Evolutionary conservation across 2,888 invertebrate genomes (phyloP).

Genomic region (Pristionchus maxplancki): DNA sequence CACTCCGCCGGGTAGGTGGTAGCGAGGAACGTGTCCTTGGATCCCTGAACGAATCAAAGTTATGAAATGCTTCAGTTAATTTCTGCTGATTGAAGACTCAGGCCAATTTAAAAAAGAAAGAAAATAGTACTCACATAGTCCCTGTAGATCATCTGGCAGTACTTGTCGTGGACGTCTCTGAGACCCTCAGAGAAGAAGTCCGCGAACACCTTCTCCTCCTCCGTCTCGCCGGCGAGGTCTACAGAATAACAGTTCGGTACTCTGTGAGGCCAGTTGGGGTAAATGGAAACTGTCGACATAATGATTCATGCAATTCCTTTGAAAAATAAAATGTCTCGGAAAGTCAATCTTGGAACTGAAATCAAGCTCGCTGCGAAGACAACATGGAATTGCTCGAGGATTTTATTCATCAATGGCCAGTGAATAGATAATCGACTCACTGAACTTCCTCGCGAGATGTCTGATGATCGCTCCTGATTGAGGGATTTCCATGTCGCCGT

Average conservation of each 20-base stretch:
- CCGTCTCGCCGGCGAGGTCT: constrained; percentile 65
- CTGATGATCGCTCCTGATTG: constrained; percentile 70
- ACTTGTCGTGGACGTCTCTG: constrained; percentile 65
- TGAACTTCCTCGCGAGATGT: constrained; percentile 65
- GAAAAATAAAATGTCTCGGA: neutral
- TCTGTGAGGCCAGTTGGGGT: neutral
- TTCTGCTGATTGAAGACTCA: no score
- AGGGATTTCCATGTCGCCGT: constrained; percentile 63
- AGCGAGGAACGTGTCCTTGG: constrained; percentile 62
- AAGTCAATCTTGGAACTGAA: no score
- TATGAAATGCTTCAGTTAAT: constrained; percentile 27
- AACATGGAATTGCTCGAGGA: no score
- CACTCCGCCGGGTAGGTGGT: constrained; percentile 60
- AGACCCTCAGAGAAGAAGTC: constrained; percentile 68
- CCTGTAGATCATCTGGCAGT: constrained; percentile 64
- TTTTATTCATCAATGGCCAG: no score
- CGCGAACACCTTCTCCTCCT: constrained; percentile 61
- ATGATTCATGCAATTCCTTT: no score
- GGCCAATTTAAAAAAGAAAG: neutral
- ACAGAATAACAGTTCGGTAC: neutral
- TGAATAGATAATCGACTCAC: no score
- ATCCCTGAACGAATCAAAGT: constrained; percentile 49
- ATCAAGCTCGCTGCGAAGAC: no score
- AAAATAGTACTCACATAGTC: constrained; percentile 56
- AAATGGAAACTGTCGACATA: neutral